A percentile compares a stretch with the other conserved stretches of the same genome.
Conservation (phyloP, 2,113 vertebrate genomes). For the Macquaria australasica region DNA sequence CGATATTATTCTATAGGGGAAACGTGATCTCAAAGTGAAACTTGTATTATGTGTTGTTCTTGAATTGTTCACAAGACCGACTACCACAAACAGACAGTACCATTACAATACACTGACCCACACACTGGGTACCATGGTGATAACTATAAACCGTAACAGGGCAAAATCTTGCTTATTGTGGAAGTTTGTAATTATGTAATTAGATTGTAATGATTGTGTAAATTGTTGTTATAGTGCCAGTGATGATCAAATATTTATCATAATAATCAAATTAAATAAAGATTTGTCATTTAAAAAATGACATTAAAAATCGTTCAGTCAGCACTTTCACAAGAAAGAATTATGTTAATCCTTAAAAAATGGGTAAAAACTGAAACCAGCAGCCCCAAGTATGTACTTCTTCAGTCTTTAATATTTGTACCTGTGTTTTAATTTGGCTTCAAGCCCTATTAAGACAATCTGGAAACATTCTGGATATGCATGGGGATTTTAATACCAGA, state of each 20-base stretch:
- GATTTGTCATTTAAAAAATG: neutral
- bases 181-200: neutral
- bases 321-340: neutral
- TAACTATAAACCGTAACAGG: neutral
- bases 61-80: neutral
- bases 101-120: neutral
- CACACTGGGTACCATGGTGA: neutral
- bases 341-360: neutral
- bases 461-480: neutral
- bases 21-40: slow-evolving; percentile 11
- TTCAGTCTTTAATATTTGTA: neutral
- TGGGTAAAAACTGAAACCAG: neutral
- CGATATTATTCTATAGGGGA: neutral
- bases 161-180: neutral
- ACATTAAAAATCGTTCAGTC: neutral
- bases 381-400: neutral
- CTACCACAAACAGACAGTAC: neutral
- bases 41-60: neutral
- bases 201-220: neutral
- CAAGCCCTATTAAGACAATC: neutral
- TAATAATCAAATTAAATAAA: neutral
- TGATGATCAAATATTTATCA: neutral
- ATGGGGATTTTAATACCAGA: neutral
- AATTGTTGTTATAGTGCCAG: neutral
- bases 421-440: neutral